Evolutionary conservation across 2,888 invertebrate species (phyloP).

Genomic region (Pteria penguin): DNA sequence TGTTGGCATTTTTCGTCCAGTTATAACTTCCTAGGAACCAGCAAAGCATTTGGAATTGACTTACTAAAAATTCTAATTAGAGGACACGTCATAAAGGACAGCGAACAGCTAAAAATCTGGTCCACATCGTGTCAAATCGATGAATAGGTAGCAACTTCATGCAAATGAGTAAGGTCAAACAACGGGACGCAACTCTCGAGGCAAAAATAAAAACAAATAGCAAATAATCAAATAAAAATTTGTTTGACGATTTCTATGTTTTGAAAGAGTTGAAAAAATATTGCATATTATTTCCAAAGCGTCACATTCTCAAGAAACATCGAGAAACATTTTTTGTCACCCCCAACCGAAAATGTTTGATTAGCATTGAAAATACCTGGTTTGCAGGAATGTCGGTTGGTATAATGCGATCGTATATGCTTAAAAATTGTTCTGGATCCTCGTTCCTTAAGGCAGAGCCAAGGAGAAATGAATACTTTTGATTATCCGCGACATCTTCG

Average conservation of each 20-base stretch:
- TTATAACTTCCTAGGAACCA: too few relatives aligned
- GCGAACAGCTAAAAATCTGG: conserved; percentile 17
- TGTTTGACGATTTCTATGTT: too few relatives aligned
- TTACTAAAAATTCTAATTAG: too few relatives aligned
- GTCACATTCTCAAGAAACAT: neutral
- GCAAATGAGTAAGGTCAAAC: conserved; percentile 42
- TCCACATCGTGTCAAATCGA: conserved; percentile 31
- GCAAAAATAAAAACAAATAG: too few relatives aligned
- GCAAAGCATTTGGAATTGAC: too few relatives aligned
- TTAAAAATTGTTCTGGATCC: conserved; percentile 72
- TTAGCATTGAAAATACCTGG: conserved; percentile 58
- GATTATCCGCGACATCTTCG: conserved; percentile 70
- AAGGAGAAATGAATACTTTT: conserved; percentile 73
- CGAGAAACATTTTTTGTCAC: neutral
- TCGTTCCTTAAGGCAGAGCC: conserved; percentile 74
- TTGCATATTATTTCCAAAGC: neutral
- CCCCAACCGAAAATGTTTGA: conserved; percentile 26
- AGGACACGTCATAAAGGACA: conserved; percentile 47
- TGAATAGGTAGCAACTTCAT: conserved; percentile 43
- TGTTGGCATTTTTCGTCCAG: too few relatives aligned
- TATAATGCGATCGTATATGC: conserved; percentile 71
- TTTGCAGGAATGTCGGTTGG: conserved; percentile 68
- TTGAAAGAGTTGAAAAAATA: too few relatives aligned
- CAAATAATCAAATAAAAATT: too few relatives aligned
- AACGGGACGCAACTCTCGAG: neutral